phyloP scores from a whole-genome alignment of 2,113 vertebrate species.

The Spea bombifrons region DNA sequence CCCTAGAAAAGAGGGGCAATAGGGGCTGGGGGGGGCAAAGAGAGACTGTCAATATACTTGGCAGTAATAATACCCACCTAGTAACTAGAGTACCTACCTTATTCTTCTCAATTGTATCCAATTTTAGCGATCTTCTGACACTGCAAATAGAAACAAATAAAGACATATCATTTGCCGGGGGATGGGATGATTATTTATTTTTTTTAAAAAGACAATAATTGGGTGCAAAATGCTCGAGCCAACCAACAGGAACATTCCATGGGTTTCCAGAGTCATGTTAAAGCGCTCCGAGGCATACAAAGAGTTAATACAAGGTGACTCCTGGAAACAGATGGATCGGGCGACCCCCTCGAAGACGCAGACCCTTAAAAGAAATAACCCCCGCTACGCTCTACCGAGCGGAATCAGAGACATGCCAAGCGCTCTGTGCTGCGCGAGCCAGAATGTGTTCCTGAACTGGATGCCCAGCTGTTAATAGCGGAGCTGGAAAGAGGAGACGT shows the following conservation, averaged over 20 bases:
- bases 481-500: constrained; percentile 65
- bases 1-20: too few relatives aligned
- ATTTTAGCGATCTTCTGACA: constrained; percentile 68
- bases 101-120: constrained; percentile 54
- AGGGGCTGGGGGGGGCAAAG: too few relatives aligned
- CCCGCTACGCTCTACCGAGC: constrained; percentile 63
- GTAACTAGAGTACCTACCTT: constrained; percentile 65
- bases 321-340: constrained; percentile 24
- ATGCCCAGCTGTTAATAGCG: constrained; percentile 81
- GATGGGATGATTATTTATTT: too few relatives aligned
- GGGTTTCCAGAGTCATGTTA: not conserved
- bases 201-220: not conserved
- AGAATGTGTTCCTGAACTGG: constrained; percentile 73
- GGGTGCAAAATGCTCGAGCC: not conserved
- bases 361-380: constrained; percentile 9
- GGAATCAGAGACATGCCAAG: constrained; percentile 69
- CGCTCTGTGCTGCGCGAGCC: constrained; percentile 58
- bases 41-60: too few relatives aligned
- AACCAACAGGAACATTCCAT: not conserved
- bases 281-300: not conserved
- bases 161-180: not conserved
- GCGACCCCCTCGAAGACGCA: not conserved
- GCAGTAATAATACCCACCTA: too few relatives aligned
- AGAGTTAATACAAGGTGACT: not conserved
- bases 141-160: constrained; percentile 60